Base-by-base conservation (phyloP, 2,888 invertebrate species). In the Hemicrepidius hirtus region DNA sequence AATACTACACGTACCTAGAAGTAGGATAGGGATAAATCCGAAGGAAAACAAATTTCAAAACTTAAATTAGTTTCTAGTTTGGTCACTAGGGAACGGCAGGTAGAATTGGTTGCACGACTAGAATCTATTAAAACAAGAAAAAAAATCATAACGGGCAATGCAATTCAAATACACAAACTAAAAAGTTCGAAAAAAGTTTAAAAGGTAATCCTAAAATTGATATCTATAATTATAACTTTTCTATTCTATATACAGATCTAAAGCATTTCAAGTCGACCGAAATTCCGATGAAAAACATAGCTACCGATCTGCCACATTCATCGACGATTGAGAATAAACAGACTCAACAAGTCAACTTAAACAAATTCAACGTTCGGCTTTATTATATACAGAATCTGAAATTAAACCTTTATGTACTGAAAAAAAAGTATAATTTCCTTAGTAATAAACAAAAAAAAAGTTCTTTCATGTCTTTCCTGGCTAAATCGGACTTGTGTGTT, bases 31-130 rank as follows among this genome's bases (percentile, higher is more conserved):
- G 73, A 73, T 73, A 73, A 73, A 73, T 73, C 72, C 73, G 71
- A 73, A n/a, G 37, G 78, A 79, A 82, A 82, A 80, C 81, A 78
- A 81, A 79, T 81, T 81, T 81, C 81, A 81, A 82, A 83, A 83
- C 83, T 83, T 83, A 83, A 83, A 83, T 83, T 83, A 83, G 83
- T 83, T 80, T 79, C 82, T 83, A 83, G 83, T 83, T 80, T 79
- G 77, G 80, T 79, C 83, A 79, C 73, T 68, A 69, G 83, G 82
- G 82, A 82, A 63, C 72, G 64, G 72, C 79, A 82, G 80, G 81
- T 81, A 79, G 79, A 79, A 80, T 78, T 80, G 76, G 79, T 72
- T 77, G 80, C 75, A 69, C 64, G 64, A 44, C 65, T 20, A 50
- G 64, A 73, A 73, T 73, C 73, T 69, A 73, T 73, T 73, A 65